A percentile compares a stretch with the other conserved stretches of the same genome.
Conservation (phyloP, 2,888 invertebrate genomes). For the Stenchaetothrips biformis region DNA sequence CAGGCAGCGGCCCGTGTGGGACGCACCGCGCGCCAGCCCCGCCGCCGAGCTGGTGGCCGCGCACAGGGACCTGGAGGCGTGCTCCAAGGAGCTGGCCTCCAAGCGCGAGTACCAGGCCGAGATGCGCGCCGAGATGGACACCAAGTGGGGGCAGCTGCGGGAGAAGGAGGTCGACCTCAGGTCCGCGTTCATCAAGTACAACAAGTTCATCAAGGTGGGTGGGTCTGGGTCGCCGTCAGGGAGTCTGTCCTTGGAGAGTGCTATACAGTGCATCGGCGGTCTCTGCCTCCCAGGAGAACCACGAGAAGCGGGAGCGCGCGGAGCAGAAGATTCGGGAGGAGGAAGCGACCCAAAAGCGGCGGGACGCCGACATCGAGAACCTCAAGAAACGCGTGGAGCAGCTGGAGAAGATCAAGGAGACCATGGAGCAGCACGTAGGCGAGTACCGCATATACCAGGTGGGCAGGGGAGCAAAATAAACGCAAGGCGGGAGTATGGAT, state of each 20-base stretch:
- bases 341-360: constrained; percentile 48
- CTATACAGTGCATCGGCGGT: too few relatives aligned
- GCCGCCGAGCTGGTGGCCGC: constrained; percentile 54
- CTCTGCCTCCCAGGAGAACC: too few relatives aligned
- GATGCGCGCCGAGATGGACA: constrained; percentile 49
- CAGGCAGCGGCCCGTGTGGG: constrained; percentile 61
- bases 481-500: too few relatives aligned
- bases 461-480: constrained; percentile 31
- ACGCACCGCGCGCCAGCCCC: constrained; percentile 54
- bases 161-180: constrained; percentile 52
- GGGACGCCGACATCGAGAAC: constrained; percentile 52
- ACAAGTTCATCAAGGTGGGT: constrained; percentile 44
- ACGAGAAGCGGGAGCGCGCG: constrained; percentile 59
- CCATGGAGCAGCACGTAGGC: constrained; percentile 56
- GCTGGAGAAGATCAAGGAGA: constrained; percentile 50
- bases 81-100: constrained; percentile 49
- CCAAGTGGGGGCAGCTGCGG: constrained; percentile 54
- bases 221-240: too few relatives aligned
- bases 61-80: constrained; percentile 51
- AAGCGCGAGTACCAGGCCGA: constrained; percentile 49
- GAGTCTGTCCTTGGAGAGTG: too few relatives aligned
- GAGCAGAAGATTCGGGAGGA: constrained; percentile 56
- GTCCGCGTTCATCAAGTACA: constrained; percentile 58
- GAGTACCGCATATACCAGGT: constrained; percentile 58
- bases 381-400: constrained; percentile 49